phyloP scores from a whole-genome alignment of 2,888 invertebrate species.

The Sminthurinus aureus region DNA sequence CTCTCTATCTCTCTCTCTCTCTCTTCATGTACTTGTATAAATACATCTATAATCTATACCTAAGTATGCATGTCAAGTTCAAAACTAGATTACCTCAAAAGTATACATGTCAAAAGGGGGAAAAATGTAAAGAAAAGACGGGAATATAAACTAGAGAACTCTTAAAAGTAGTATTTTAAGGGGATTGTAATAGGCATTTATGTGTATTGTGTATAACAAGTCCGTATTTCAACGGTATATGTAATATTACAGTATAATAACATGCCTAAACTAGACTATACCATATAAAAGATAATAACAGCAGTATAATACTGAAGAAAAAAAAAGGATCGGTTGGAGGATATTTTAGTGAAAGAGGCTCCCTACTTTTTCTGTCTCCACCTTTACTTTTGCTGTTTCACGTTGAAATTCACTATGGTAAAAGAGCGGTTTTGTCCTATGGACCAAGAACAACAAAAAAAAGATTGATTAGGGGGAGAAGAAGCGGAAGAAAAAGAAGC shows the following conservation, averaged over 20 bases:
- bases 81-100: background rate
- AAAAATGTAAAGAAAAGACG: background rate
- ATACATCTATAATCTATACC: background rate
- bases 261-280: background rate
- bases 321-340: slow-evolving; percentile 21
- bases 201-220: background rate
- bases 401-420: background rate
- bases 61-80: background rate
- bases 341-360: slow-evolving; percentile 21
- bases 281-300: background rate
- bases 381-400: slow-evolving; percentile 13
- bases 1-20: background rate
- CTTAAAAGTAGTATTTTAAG: too few species aligned
- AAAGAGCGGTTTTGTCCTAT: slow-evolving; percentile 14
- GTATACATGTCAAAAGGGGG: background rate
- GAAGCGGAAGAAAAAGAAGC: slow-evolving; percentile 5
- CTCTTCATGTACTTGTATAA: background rate
- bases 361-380: slow-evolving; percentile 31
- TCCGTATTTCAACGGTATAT: background rate
- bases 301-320: background rate
- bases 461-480: slow-evolving; percentile 40
- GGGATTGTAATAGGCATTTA: too few species aligned
- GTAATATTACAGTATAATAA: background rate
- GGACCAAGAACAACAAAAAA: slow-evolving; percentile 35
- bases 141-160: background rate